Conservation (phyloP, 2,797 vertebrate species). For the Helostoma temminkii region DNA sequence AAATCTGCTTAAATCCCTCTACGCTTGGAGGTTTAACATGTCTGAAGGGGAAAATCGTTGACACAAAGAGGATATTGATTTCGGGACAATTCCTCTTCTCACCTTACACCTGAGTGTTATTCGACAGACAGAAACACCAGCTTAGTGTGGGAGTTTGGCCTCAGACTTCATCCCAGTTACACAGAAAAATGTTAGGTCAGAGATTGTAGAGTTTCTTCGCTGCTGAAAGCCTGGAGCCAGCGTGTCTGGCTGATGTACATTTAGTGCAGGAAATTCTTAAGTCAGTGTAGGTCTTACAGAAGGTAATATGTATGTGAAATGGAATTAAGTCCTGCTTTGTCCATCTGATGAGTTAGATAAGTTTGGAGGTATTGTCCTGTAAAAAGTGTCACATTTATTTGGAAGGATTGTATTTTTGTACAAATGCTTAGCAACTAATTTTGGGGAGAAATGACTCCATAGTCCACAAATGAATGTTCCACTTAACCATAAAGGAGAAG, state of each 20-base stretch:
- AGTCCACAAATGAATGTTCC: no score
- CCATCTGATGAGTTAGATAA: no score
- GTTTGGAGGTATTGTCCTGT: no score
- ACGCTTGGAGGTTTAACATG: constrained; percentile 41
- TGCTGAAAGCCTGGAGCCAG: constrained; percentile 28
- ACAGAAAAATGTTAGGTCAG: constrained; percentile 26
- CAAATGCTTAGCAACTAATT: no score
- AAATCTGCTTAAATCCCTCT: constrained; percentile 45
- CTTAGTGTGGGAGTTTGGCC: not conserved
- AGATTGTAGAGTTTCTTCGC: constrained; percentile 17
- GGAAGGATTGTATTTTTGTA: no score
- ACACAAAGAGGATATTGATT: constrained; percentile 72
- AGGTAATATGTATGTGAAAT: not conserved
- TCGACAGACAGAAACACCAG: constrained; percentile 31
- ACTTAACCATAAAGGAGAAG: no score
- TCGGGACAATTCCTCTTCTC: constrained; percentile 67
- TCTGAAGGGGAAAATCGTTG: constrained; percentile 34
- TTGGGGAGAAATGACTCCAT: not conserved
- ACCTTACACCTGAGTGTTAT: constrained; percentile 65
- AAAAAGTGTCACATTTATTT: no score
- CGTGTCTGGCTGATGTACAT: constrained; percentile 20
- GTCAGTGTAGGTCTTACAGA: not conserved
- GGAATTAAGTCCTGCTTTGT: no score
- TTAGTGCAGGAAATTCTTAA: constrained; percentile 9
- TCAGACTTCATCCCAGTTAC: constrained; percentile 19